Base-by-base conservation (phyloP, 2,888 invertebrate species). In the Agrochola litura region DNA sequence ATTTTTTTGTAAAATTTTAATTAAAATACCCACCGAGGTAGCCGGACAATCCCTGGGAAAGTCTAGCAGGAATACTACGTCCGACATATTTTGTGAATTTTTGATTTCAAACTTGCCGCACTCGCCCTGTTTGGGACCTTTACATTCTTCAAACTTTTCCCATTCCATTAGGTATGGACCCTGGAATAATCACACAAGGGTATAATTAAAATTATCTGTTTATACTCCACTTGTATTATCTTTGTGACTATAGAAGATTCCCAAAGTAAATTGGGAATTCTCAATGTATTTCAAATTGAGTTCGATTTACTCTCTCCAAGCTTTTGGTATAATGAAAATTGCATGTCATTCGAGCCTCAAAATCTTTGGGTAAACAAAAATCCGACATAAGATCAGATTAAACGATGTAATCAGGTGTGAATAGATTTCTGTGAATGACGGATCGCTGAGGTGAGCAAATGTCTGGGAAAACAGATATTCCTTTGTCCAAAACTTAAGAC, bases 71-170 rank as follows among this genome's bases (percentile, higher is more conserved):
- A 94, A 94, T 73, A 92, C 86, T n/a, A 96, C 86, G 77, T 95
- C 90, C 0, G 94, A 92, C 91, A 93, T 94, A 85, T 96, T 94
- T 82, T 91, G 84, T 61, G 86, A 85, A 79, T 92, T 93, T 77
- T 89, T 88, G 46, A 96, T 87, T 76, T 84, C 84, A 66, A 94
- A 88, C 43, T 87, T 83, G 49, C 94, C 95, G 76, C 95, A 96
- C 41, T 94, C 92, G 1, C 73, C 85, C 77, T 90, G 90, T 88
- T 95, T 96, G 8, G 96, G 95, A 2, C 95, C 95, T 87, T 94
- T 95, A 86, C 96, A 96, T 72, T 88, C 88, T 83, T 92, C 92
- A 80, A 92, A 93, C 80, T 87, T 89, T 49, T 89, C 79, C 93
- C 92, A 95, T 30, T 82, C 82, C 9, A 91, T 72, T 71, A 83